Base-by-base conservation (phyloP, 1,140 invertebrate species). In the Drosophila sucinea region DNA sequence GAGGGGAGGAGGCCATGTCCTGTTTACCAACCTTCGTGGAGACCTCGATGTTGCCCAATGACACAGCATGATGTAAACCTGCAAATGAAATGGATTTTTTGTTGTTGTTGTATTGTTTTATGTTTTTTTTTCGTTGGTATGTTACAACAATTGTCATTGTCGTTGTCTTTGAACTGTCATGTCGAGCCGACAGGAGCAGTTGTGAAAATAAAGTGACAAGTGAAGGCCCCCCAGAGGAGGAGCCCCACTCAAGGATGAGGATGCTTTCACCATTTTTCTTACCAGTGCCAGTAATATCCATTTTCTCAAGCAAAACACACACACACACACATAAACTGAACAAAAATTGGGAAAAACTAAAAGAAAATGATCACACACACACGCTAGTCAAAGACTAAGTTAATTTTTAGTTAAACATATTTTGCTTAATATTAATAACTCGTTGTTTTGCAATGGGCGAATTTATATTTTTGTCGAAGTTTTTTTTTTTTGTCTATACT, bases 31-130 rank as follows among this genome's bases (percentile, higher is more conserved):
- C 92, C 92, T 93, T 92, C 61, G 92, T 78, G 81, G 92, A 92
- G 61, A 91, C 81, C 72, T 90, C 91, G 63, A 93, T 92, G 78
- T 92, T 92, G 71, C 92, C 92, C 74, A 93, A 75, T 66, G 92
- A 93, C 71, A 92, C 87, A 70, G 92, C 92, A 87, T 93, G 92
- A 74, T 92, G 91, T 58, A 93, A 81, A 73, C 91, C 91, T 92
- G 86, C 41, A 70, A 87, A 75, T 80, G 74, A 78, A 87, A 75
- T 58, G 72, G 61, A 62, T 56, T 29, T 51, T 70, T 75, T 55
- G 17, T 17, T 75, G 44, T 83, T 55, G 44, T 73, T 63, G 30
- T 64, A 27, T 27, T 51, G 11, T 41, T 41, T 41, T 41, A n/a
- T 51, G 17, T 51, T 7, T 51, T 47, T 47, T 47, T 51, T 51